Evolutionary conservation across 2,113 vertebrate species (phyloP), one percentile per base, ranked within the genome.

Genomic region (Paralichthys olivaceus): DNA sequence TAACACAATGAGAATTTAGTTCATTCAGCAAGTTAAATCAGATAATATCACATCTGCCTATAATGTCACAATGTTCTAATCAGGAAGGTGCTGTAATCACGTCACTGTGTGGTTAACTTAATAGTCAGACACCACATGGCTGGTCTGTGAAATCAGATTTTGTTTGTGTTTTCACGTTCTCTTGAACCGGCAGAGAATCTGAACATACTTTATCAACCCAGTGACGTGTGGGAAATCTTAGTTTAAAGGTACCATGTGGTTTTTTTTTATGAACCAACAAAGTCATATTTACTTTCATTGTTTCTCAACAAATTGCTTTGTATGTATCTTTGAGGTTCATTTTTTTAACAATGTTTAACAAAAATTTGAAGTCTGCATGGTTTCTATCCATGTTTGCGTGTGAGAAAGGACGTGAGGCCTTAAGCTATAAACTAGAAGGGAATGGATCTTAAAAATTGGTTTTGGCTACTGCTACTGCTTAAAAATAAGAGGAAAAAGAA

Each of bases 201-300:
- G 60, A 47, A 47, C 15, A 47, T 49, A 64, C 51, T 59, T 43
- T 43, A 25, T 63, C 2, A 19, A 40, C 13, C 14, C 53, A 34
- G 32, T 22, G 77, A 55, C 69, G 56, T 73, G 63, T 72, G 56
- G 57, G 56, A 45, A 67, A 57, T 62, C 25, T 32, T 1, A 14
- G 28, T 23, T 37, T 22, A 51, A 64, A 65, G 67, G 23, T 66
- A 8, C 60, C 22, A 59, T 17, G 25, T 8, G 22, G n/a, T 25
- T 55, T 25, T 56, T 26, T 23, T 54, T 54, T 54, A 11, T 54
- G 51, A 22, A 23, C 51, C 20, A 54, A 23, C 20, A 54, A 54
- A 23, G 3, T 12, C 37, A 40, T 40, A 40, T 40, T 13, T 40
- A 40, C 37, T 3, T 13, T 40, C 37, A 40, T 40, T 40, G 2